These are phyloP conservation scores for Sycophila sp. DNA, from an alignment of 1,140 invertebrate species.

Conservation along the genomic window DNA sequence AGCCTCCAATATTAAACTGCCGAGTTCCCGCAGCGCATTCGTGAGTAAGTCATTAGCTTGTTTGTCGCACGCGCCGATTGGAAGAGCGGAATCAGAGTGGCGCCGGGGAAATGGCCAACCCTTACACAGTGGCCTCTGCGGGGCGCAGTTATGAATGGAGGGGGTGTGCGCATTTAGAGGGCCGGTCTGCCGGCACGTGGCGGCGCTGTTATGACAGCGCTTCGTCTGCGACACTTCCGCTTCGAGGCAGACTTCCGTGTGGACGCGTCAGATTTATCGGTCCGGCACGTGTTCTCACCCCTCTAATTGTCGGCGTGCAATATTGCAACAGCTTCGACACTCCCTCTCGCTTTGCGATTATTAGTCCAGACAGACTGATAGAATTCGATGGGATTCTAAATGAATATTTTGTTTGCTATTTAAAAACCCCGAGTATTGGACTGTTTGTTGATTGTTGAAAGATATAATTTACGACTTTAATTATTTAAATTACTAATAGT, in stretches of 20 bases:
- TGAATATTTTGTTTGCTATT: too few relatives aligned
- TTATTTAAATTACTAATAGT: too few relatives aligned
- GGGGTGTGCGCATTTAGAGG: conserved; percentile 54
- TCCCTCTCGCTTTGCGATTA: too few relatives aligned
- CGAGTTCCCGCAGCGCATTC: too few relatives aligned
- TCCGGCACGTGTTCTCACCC: conserved; percentile 50
- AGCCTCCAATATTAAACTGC: neutral
- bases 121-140: neutral
- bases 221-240: conserved; percentile 57
- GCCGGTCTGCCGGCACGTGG: conserved; percentile 7
- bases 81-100: neutral
- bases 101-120: neutral
- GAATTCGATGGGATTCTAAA: too few relatives aligned
- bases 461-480: too few relatives aligned
- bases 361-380: too few relatives aligned
- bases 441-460: too few relatives aligned
- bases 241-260: conserved; percentile 32
- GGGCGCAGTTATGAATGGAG: conserved; percentile 51
- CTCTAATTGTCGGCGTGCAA: conserved; percentile 45
- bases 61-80: neutral
- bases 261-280: conserved; percentile 54
- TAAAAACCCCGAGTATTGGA: too few relatives aligned
- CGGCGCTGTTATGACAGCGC: conserved; percentile 62
- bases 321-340: too few relatives aligned
- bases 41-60: neutral